Evolutionary conservation across 2,113 vertebrate genomes (phyloP), one percentile per base, ranked within the genome.

Genomic region (Formicarius rufipectus): DNA sequence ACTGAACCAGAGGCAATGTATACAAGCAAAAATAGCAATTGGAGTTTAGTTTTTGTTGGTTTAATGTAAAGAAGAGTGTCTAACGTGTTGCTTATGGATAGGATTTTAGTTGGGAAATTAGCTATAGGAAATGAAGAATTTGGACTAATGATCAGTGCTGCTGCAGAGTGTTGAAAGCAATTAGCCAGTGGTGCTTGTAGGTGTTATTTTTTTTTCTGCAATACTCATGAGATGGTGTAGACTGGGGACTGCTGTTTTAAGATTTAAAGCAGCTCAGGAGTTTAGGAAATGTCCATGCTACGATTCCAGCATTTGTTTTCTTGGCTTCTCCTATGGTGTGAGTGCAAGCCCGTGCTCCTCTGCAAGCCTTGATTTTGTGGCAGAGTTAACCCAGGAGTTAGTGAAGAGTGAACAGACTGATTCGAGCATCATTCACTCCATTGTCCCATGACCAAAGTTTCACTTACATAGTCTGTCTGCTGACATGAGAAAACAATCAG

Each of bases 381-480:
- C 60, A 56, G 75, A 18, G 59, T 45, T 45, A 45, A 69, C 15
- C 33, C 40, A 58, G 56, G 47, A 71, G 10, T 35, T 47, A 67
- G 19, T 25, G 20, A 73, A 59, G 53, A 67, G 52, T 20, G 20
- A 62, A 56, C 5, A 42, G 30, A 6, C 20, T 25, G 45, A 39
- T 62, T 82, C 1, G 10, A 18, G 12, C 22, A 18, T 55, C 2
- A 0, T 63, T 67, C 5, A 8, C 28, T 63, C 33, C 24, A 1
- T 23, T 91, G 49, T 44, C 28, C 49, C 6, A 1, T 19, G 20
- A 35, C 10, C 39, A 68, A 22, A 68, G 14, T 8, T 59, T 80
- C 31, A 17, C 35, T 77, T 74, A 5, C 77, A 30, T 14, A 50
- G 23, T 33, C 35, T 76, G 12, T n/a, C 17, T 55, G 50, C 45